These are phyloP conservation scores for Lissocephala sabroskyi DNA, from an alignment of 2,888 invertebrate species.

Conservation along the genomic window DNA sequence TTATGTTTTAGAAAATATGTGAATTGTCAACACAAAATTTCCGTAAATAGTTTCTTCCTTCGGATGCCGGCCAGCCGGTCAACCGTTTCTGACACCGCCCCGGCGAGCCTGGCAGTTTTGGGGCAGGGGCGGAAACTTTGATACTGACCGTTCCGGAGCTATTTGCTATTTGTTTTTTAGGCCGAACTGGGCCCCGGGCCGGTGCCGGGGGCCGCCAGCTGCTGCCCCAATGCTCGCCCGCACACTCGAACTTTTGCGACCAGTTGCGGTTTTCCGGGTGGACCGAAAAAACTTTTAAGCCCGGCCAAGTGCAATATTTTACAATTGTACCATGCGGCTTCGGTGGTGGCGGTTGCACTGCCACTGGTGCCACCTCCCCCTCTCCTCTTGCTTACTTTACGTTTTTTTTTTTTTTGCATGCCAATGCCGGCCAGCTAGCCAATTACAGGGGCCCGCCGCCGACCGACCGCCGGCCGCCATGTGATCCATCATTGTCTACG, in stretches of 20 bases:
- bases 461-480: too few relatives aligned
- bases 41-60: slow-evolving; percentile 56
- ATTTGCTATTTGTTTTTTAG: slow-evolving; percentile 13
- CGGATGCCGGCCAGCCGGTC: not conserved
- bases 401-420: slow-evolving; percentile 36
- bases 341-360: too few relatives aligned
- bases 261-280: slow-evolving; percentile 46
- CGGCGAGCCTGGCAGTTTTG: not conserved
- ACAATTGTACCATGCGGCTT: slow-evolving; percentile 60
- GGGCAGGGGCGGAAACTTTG: not conserved
- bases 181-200: slow-evolving; percentile 4
- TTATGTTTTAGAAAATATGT: slow-evolving; percentile 66
- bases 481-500: slow-evolving; percentile 66
- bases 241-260: slow-evolving; percentile 46
- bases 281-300: slow-evolving; percentile 43
- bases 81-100: slow-evolving; percentile 6
- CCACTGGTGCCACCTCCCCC: not conserved
- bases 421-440: slow-evolving; percentile 23
- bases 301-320: slow-evolving; percentile 57
- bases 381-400: not conserved
- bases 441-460: slow-evolving; percentile 31
- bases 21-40: slow-evolving; percentile 67
- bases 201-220: too few relatives aligned
- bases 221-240: too few relatives aligned
- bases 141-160: slow-evolving; percentile 13